A percentile compares a stretch with the other conserved stretches of the same genome.
phyloP scores from a whole-genome alignment of 2,797 vertebrate genomes.

The Coranthus polyacanthus region DNA sequence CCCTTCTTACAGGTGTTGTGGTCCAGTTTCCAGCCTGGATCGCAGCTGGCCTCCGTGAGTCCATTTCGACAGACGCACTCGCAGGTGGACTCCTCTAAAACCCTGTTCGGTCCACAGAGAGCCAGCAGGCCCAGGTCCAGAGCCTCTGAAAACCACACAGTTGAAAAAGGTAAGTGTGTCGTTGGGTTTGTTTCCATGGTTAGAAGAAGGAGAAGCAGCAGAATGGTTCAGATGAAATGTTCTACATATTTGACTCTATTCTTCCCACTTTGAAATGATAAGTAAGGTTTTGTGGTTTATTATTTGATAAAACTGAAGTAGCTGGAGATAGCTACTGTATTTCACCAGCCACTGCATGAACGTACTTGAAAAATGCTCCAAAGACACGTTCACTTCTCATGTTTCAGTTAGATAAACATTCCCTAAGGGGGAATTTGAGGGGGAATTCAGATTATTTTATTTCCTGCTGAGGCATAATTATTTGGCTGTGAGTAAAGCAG shows the following conservation, averaged over 20 bases:
- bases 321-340: neutral
- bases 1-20: conserved; percentile 76
- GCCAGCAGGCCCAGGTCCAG: conserved; percentile 77
- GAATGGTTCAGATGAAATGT: too few relatives aligned
- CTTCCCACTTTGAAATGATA: too few relatives aligned
- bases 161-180: too few relatives aligned
- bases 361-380: conserved; percentile 46
- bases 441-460: too few relatives aligned
- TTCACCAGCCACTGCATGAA: conserved; percentile 33
- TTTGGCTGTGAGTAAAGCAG: too few relatives aligned
- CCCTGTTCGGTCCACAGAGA: conserved; percentile 82
- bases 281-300: too few relatives aligned
- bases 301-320: too few relatives aligned
- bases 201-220: too few relatives aligned
- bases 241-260: too few relatives aligned
- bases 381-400: conserved; percentile 29
- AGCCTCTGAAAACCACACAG: conserved; percentile 61
- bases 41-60: conserved; percentile 82
- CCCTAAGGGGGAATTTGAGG: conserved; percentile 6
- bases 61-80: conserved; percentile 83
- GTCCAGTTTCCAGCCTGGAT: conserved; percentile 82
- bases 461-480: too few relatives aligned
- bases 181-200: too few relatives aligned
- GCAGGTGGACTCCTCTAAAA: conserved; percentile 80
- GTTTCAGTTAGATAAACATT: conserved; percentile 42